Percentiles rank a stretch among this genome's conserved stretches.
These are phyloP conservation scores for Takifugu ocellatus DNA, from an alignment of 2,797 vertebrate species.

Conservation along the genomic window DNA sequence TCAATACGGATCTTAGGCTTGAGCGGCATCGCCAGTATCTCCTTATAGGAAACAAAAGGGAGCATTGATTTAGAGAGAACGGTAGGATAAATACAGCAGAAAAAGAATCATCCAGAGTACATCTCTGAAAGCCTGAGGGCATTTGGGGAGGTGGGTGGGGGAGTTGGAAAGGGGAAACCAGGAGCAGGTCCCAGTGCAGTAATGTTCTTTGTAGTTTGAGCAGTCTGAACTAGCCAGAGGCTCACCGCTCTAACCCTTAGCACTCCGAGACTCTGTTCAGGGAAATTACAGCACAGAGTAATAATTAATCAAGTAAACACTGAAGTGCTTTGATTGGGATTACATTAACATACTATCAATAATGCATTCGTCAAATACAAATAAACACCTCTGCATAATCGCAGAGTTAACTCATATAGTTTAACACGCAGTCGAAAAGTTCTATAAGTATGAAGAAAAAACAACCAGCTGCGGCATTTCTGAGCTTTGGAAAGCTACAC, in stretches of 20 bases:
- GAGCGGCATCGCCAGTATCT: constrained; percentile 47
- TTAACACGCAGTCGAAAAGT: constrained; percentile 47
- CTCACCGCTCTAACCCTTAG: constrained; percentile 67
- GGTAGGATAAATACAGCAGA: constrained; percentile 62
- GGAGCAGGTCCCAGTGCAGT: constrained; percentile 72
- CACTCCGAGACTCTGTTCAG: constrained; percentile 65
- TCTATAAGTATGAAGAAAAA: constrained; percentile 19
- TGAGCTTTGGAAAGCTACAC: constrained; percentile 45
- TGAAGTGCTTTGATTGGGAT: constrained; percentile 70
- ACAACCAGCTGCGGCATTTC: constrained; percentile 32
- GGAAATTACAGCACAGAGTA: constrained; percentile 69
- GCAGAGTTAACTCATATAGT: constrained; percentile 60
- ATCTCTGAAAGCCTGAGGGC: constrained; percentile 63
- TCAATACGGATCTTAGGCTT: constrained; percentile 46
- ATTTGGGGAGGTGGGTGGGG: constrained; percentile 54
- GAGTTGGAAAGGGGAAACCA: constrained; percentile 56
- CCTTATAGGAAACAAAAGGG: constrained; percentile 53
- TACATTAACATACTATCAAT: constrained; percentile 76
- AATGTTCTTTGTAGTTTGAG: constrained; percentile 71
- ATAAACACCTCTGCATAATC: constrained; percentile 69
- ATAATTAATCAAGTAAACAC: constrained; percentile 76
- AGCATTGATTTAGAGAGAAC: constrained; percentile 57
- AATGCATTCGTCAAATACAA: constrained; percentile 76
- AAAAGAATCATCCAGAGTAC: constrained; percentile 52
- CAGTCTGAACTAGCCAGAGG: constrained; percentile 72